Conservation (phyloP, 2,113 vertebrate species). For the Odobenus rosmarus region DNA sequence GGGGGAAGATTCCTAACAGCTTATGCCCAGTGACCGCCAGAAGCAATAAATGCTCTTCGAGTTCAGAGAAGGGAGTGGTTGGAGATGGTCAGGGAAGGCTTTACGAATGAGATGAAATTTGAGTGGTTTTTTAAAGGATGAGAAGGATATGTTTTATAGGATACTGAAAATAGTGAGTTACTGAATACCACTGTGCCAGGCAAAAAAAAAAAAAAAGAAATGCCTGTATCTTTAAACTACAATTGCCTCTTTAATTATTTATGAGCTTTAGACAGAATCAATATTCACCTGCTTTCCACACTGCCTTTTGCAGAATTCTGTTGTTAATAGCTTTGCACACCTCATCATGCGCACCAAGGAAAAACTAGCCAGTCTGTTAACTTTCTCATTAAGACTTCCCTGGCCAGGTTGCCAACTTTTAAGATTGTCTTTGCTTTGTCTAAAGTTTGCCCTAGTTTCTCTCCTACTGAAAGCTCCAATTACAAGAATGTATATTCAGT, state of each 20-base stretch:
- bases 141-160: slow-evolving; percentile 23
- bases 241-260: slow-evolving; percentile 68
- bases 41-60: slow-evolving; percentile 22
- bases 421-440: slow-evolving; percentile 38
- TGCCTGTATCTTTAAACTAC: slow-evolving; percentile 33
- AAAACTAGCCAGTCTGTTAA: not conserved
- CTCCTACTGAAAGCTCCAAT: not conserved
- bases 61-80: not conserved
- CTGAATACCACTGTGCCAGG: not conserved
- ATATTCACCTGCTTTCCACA: slow-evolving; percentile 51
- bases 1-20: not conserved
- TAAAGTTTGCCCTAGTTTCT: slow-evolving; percentile 3
- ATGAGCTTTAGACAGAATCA: slow-evolving; percentile 61
- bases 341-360: not conserved
- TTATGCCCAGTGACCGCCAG: not conserved
- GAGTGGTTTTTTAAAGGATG: not conserved
- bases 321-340: not conserved
- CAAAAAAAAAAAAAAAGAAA: not conserved
- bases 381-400: not conserved
- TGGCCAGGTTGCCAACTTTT: slow-evolving; percentile 57
- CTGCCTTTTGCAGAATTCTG: slow-evolving; percentile 38
- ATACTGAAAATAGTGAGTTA: slow-evolving; percentile 22
- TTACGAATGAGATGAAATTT: not conserved
- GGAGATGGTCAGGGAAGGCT: not conserved
- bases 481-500: not conserved